Percentiles rank a stretch among this genome's conserved stretches.
Evolutionary conservation across 2,888 invertebrate species (phyloP).

Genomic region (Gisinianus flammeolus): DNA sequence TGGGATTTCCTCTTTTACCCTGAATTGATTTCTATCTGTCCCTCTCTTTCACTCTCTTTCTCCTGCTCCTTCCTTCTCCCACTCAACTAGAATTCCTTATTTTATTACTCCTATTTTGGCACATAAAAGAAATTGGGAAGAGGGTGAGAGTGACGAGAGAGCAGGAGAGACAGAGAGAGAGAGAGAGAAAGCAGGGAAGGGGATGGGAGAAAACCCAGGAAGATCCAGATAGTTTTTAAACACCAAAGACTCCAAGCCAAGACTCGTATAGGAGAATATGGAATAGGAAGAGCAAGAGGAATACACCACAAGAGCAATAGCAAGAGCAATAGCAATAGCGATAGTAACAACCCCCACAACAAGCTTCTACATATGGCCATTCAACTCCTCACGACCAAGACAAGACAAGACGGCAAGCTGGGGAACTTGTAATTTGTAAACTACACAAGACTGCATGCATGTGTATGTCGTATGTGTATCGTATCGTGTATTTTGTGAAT

Average conservation of each 20-base stretch:
- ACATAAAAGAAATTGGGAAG: constrained; percentile 57
- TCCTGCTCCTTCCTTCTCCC: constrained; percentile 38
- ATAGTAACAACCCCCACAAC: neutral
- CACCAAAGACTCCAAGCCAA: neutral
- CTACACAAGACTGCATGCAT: neutral
- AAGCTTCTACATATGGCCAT: neutral
- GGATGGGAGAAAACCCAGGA: neutral
- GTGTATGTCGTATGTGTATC: neutral
- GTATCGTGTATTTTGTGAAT: neutral
- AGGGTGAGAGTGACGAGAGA: constrained; percentile 27
- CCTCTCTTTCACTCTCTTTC: constrained; percentile 24
- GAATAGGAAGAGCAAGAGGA: neutral
- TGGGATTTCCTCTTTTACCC: constrained; percentile 50
- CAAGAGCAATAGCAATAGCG: too few species aligned
- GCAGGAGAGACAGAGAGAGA: neutral
- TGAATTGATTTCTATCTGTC: constrained; percentile 55
- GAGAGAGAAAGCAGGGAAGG: neutral
- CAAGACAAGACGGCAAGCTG: too few species aligned
- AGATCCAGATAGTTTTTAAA: neutral
- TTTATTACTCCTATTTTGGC: constrained; percentile 59
- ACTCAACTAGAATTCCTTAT: constrained; percentile 59
- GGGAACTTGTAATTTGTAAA: neutral
- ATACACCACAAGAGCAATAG: neutral
- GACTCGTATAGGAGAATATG: too few species aligned
- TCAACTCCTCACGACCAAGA: too few species aligned